Evolutionary conservation across 2,888 invertebrate species (phyloP), one percentile per base, ranked within the genome.

Genomic region (Ephialtes manifestator): DNA sequence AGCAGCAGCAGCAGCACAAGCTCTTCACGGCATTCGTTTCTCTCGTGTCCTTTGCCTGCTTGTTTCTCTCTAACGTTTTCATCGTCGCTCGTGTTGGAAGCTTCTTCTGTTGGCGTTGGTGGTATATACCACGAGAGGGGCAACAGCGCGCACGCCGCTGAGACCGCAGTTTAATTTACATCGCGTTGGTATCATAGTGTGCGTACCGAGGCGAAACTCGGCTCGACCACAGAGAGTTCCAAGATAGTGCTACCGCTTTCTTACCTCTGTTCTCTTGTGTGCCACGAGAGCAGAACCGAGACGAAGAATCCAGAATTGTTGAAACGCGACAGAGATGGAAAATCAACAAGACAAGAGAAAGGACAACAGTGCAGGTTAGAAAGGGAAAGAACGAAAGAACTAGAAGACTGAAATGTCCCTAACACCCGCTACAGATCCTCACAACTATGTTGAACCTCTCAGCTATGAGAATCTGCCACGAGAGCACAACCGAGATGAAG

Each of bases 11-110:
- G n/a, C 60, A 28, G 31, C 20, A 39, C 74, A 70, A 72, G 71
- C 70, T n/a, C 46, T 74, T 68, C 55, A 43, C 68, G 46, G 74
- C 53, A 65, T 84, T 85, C 81, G n/a, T 68, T 68, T 82, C 68
- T 67, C 68, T 70, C 76, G 77, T 80, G 77, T 86, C 68, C 71
- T 84, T 84, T 48, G 77, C 80, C 58, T 0, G 39, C 39, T 75
- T 82, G 67, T 67, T 51, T 74, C 68, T 80, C 82, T 84, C 89
- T 87, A 88, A 91, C 88, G 84, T 89, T 91, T 90, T 90, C 90
- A 90, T 90, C 87, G 81, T 87, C 86, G 68, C 72, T 72, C 71
- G 75, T 72, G 83, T 79, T 53, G 63, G 82, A 81, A 63, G 82
- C 77, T 46, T 24, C 68, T 28, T 24, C 48, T 60, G 77, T 85